phyloP scores from a whole-genome alignment of 53 echinoderm and acorn worm genomes.

The Patiria pectinifera region DNA sequence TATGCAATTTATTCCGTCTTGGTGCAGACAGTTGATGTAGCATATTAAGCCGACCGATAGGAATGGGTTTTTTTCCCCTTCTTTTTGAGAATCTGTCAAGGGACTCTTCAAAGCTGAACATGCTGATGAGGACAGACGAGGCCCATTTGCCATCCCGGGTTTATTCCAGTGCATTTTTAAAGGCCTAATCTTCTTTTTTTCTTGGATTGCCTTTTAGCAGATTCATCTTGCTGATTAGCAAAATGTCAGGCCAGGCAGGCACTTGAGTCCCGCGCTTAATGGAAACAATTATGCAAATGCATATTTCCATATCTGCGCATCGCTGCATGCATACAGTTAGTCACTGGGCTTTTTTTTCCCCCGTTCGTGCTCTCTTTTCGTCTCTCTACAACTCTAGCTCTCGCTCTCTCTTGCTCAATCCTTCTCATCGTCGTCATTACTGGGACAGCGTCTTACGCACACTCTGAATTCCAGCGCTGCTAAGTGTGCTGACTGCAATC shows the following conservation, averaged over 20 bases:
- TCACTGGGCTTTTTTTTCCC: background rate
- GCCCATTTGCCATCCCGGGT: conserved; percentile 43
- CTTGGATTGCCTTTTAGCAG: conserved; percentile 51
- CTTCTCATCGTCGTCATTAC: conserved; percentile 31
- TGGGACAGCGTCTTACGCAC: conserved; percentile 47
- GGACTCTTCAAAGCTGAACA: conserved; percentile 32
- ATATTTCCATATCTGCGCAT: conserved; percentile 53
- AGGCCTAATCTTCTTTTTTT: conserved; percentile 40
- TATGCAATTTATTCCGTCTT: conserved; percentile 44
- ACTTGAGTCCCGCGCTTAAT: conserved; percentile 49
- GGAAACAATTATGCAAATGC: conserved; percentile 73
- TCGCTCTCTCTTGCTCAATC: background rate
- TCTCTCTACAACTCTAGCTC: background rate
- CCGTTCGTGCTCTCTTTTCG: background rate
- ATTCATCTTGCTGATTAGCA: conserved; percentile 55
- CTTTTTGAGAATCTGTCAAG: conserved; percentile 19
- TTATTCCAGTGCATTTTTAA: conserved; percentile 51
- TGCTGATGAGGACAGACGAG: conserved; percentile 55
- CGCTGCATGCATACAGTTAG: conserved; percentile 53
- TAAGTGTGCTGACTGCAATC: conserved; percentile 51
- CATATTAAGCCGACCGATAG: conserved; percentile 1
- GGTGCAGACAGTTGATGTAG: conserved; percentile 37
- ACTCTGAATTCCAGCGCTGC: conserved; percentile 58
- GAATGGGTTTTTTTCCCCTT: background rate
- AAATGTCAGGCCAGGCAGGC: conserved; percentile 49